These are phyloP conservation scores for Sitobion miscanthi DNA, from an alignment of 1,140 invertebrate genomes.

Conservation along the genomic window DNA sequence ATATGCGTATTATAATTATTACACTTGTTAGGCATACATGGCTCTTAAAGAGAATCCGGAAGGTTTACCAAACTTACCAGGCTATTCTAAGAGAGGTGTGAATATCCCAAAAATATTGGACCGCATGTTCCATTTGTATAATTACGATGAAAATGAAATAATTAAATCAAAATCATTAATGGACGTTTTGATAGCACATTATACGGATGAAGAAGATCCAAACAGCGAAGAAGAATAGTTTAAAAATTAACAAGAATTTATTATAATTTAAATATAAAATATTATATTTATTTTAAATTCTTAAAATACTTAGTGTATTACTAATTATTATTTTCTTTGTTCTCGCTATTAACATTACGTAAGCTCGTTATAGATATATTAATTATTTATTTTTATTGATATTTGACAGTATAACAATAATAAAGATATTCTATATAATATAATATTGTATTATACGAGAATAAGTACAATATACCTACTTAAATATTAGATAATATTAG, in stretches of 20 bases:
- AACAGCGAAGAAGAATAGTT: not conserved
- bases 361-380: too few species aligned
- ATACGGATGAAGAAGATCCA: not conserved
- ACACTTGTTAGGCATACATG: not conserved
- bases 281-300: not conserved
- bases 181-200: not conserved
- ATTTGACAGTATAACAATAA: too few species aligned
- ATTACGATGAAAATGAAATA: not conserved
- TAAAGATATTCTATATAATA: too few species aligned
- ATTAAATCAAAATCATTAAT: not conserved
- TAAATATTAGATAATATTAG: too few species aligned
- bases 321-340: too few species aligned
- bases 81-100: not conserved
- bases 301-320: not conserved
- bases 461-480: too few species aligned
- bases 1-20: not conserved
- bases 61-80: not conserved
- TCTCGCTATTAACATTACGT: too few species aligned
- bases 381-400: too few species aligned
- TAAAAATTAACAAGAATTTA: too few species aligned
- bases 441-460: too few species aligned
- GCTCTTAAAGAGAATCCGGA: slow-evolving; percentile 5
- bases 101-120: not conserved
- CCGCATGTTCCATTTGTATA: not conserved
- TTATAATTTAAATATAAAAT: too few species aligned